Evolutionary conservation across 2,113 vertebrate species (phyloP), one percentile per base, ranked within the genome.

Genomic region (Euleptes europaea): DNA sequence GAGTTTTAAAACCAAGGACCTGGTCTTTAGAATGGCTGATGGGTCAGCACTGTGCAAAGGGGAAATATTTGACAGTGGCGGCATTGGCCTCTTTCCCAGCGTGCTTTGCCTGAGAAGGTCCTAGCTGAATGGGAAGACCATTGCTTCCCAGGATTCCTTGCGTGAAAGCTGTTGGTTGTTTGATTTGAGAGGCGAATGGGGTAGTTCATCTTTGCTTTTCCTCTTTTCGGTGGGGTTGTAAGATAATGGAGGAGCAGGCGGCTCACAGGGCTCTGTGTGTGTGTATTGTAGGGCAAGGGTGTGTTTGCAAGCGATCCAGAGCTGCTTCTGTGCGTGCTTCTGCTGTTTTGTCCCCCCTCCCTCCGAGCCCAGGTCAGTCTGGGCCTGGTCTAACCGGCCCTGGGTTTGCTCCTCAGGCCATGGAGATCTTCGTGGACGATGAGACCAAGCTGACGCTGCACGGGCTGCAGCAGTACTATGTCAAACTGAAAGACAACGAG

Each of bases 401-500:
- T 85, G 84, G 84, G 78, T 85, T 85, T 85, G 84, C 84, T 85
- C 91, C 92, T 79, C 95, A 97, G 97, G 96, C 97, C 80, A 97
- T 97, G 97, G 97, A 97, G 94, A 96, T 97, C 92, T 97, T 97
- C 93, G 97, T 97, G 96, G 97, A 97, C 75, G 97, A 97, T 83
- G 97, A 97, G 95, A 97, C 97, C 66, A 97, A 97, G 96, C 95
- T 97, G 94, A 97, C 96, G 60, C 96, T 97, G 93, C 97, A 97
- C 23, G 97, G 97, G 44, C 95, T 97, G 93, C 97, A 97, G 95
- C 97, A 97, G 90, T 97, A 97, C 92, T 97, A 97, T 89, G 97
- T 97, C 94, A 97, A 97, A 90, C 95, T 97, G 93, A 97, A 97
- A 95, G 97, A 97, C 96, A 97, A 97, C 88, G 97, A 97, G 95